Evolutionary conservation across 2,888 invertebrate genomes (phyloP).

Genomic region (Phragmatobia fuliginosa): DNA sequence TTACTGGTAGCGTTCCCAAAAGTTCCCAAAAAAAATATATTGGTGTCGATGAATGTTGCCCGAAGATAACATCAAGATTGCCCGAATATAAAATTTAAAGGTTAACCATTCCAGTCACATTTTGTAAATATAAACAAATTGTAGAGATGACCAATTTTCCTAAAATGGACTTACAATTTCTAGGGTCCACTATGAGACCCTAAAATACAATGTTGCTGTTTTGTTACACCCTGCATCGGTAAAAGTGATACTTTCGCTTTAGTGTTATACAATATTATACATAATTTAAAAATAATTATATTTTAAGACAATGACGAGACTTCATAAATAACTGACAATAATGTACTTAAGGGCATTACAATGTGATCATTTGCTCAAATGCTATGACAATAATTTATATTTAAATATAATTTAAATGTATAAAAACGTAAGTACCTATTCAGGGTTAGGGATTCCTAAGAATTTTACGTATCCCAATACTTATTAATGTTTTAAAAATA

Average conservation of each 20-base stretch:
- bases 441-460: background rate
- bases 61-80: too few species aligned
- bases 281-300: background rate
- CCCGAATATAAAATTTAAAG: too few species aligned
- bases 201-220: too few species aligned
- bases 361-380: conserved; percentile 49
- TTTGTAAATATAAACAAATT: too few species aligned
- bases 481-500: too few species aligned
- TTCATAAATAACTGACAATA: conserved; percentile 25
- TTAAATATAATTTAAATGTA: conserved; percentile 7
- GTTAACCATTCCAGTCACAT: too few species aligned
- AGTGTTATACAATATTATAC: background rate
- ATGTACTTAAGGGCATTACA: conserved; percentile 47
- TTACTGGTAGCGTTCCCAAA: too few species aligned
- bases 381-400: conserved; percentile 38
- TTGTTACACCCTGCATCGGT: background rate
- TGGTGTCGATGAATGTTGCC: too few species aligned
- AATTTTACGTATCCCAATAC: background rate
- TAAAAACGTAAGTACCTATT: background rate
- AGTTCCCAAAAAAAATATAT: too few species aligned
- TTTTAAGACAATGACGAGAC: background rate
- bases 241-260: background rate
- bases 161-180: background rate
- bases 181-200: background rate
- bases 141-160: too few species aligned